Evolutionary conservation across 2,113 vertebrate genomes (phyloP), one percentile per base, ranked within the genome.

Genomic region (Meriones unguiculatus): DNA sequence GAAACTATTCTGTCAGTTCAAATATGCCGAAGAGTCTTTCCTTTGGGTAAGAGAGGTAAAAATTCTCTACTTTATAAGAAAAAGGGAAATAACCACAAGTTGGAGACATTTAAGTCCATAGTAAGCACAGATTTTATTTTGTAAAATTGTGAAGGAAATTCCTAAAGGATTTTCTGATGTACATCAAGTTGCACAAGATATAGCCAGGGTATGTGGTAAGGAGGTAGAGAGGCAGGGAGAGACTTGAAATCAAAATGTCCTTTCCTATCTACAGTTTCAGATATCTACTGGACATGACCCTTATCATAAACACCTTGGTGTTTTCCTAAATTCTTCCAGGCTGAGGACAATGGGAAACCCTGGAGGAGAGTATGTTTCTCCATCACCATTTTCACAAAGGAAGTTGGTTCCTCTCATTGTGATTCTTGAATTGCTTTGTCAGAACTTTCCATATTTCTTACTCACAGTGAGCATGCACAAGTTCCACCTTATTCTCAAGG

Each of bases 201-300:
- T 8, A 62, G 17, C 5, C 17, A 84, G 38, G 10, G 14, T 75
- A 25, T 11, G 57, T 80, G n/a, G 24, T 24, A 41, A 65, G 5
- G 69, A 25, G 5, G 1, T 57, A 3, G 57, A 57, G 15, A 4
- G 3, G 7, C 2, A 7, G 9, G 7, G 8, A 4, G 5, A 3
- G 1, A 64, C 11, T 20, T 82, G 4, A 64, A 72, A 38, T 24
- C 12, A 80, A 4, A 59, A 12, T 3, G 1, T 81, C n/a, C 38
- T 72, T 10, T 89, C 52, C 17, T 32, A 32, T 2, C 35, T 2
- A 25, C 18, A 8, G 41, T 62, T 81, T 81, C 54, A 30, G 10
- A 35, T 24, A 89, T 46, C 28, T 7, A 4, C 84, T 78, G 20
- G 50, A 18, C 28, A 30, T 52, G 46, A 52, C 28, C 41, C 22